A percentile compares a stretch with the other conserved stretches of the same genome.
Conservation (phyloP, 2,113 vertebrate species). For the Anoplopoma fimbria region DNA sequence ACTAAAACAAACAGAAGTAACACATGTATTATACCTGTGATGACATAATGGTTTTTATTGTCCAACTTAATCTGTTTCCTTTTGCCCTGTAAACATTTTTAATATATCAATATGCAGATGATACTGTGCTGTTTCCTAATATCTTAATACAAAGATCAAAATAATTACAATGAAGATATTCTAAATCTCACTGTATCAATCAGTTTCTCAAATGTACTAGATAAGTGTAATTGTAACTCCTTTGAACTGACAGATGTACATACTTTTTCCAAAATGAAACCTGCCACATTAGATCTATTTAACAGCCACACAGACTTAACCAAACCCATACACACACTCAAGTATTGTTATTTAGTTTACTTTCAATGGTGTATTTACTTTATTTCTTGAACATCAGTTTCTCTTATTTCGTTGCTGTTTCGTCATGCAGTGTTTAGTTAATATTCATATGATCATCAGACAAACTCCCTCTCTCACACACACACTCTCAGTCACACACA, state of each 20-base stretch:
- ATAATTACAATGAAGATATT: background rate
- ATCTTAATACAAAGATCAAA: no score
- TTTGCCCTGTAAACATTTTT: background rate
- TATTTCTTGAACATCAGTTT: conserved; percentile 49
- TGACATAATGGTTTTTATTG: background rate
- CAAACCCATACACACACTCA: background rate
- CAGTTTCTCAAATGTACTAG: background rate
- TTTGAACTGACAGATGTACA: no score
- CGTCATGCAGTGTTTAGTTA: conserved; percentile 61
- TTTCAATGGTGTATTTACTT: conserved; percentile 29
- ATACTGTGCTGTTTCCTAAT: background rate
- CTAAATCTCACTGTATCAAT: background rate
- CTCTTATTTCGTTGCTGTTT: conserved; percentile 67
- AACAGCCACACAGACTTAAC: background rate
- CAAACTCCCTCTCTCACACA: background rate
- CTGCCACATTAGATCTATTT: background rate
- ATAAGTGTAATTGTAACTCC: background rate
- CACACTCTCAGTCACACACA: no score
- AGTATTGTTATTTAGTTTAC: conserved; percentile 15
- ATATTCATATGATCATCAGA: conserved; percentile 55
- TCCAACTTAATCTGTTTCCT: background rate
- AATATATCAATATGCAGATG: background rate
- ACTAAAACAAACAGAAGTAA: background rate
- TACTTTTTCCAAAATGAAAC: background rate
- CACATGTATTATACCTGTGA: no score